Conservation (phyloP, 2,888 invertebrate genomes). For the Fragum sueziense region DNA sequence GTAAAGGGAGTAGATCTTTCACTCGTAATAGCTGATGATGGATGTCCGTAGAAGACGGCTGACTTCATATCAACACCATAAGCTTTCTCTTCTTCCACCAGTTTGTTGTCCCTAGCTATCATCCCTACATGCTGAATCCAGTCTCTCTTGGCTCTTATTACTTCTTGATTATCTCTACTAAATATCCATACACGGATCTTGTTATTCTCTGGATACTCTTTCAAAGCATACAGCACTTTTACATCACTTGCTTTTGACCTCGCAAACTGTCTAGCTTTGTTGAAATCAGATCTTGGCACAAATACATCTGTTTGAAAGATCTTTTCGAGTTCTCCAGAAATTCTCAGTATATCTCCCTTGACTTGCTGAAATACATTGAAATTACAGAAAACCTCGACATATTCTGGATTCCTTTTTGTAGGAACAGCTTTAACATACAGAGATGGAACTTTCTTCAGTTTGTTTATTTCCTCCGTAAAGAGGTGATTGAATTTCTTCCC, state of each 20-base stretch:
- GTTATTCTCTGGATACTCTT: conserved; percentile 46
- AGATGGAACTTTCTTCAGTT: conserved; percentile 41
- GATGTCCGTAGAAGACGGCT: conserved; percentile 44
- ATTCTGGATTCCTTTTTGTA: conserved; percentile 49
- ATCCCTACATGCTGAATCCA: conserved; percentile 56
- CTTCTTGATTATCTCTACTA: conserved; percentile 47
- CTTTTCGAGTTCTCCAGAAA: conserved; percentile 41
- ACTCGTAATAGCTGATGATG: conserved; percentile 37
- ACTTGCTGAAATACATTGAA: conserved; percentile 49
- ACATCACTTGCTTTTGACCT: conserved; percentile 38
- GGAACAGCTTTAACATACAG: conserved; percentile 58
- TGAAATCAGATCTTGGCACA: conserved; percentile 47
- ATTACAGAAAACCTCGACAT: conserved; percentile 55
- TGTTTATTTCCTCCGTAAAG: conserved; percentile 46
- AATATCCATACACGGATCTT: conserved; percentile 56
- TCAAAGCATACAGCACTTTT: conserved; percentile 53
- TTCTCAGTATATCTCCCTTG: conserved; percentile 39
- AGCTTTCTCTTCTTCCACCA: conserved; percentile 12
- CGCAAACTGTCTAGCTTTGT: conserved; percentile 55
- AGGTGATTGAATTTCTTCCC: conserved; percentile 59
- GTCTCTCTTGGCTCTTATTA: conserved; percentile 47
- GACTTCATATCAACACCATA: conserved; percentile 26
- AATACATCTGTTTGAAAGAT: conserved; percentile 56
- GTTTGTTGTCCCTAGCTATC: conserved; percentile 48
- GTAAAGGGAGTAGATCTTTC: conserved; percentile 17